phyloP scores from a whole-genome alignment of 1,140 invertebrate species.

The Bombus balteatus region DNA sequence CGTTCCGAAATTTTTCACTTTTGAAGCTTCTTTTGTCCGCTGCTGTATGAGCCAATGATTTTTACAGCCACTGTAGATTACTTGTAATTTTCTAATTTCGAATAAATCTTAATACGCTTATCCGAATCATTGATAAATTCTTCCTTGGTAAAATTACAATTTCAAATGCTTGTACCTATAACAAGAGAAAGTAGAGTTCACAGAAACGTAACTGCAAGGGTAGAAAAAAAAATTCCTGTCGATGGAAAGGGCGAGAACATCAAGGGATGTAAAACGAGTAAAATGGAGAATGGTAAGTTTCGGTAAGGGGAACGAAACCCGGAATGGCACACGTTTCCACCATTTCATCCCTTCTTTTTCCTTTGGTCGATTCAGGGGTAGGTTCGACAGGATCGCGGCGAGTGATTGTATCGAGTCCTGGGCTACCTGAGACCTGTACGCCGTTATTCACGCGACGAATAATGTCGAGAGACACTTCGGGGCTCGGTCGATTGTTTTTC shows the following conservation, averaged over 20 bases:
- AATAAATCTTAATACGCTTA: background rate
- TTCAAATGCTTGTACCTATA: background rate
- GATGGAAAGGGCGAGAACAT: background rate
- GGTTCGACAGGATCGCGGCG: constrained; percentile 14
- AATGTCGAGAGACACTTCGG: constrained; percentile 34
- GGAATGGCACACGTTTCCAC: background rate
- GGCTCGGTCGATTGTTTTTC: constrained; percentile 47
- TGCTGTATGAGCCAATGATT: too few relatives aligned
- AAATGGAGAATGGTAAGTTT: background rate
- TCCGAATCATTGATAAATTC: background rate
- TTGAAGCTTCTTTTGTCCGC: too few relatives aligned
- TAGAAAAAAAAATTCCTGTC: too few relatives aligned
- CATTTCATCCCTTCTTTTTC: background rate
- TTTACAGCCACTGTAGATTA: too few relatives aligned
- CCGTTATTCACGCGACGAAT: background rate
- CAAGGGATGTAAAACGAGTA: background rate
- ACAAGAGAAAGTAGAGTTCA: background rate
- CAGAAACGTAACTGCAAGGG: background rate
- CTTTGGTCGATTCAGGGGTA: background rate
- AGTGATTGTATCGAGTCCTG: constrained; percentile 36
- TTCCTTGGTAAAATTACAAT: background rate
- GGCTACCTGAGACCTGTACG: background rate
- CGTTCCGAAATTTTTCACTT: too few relatives aligned
- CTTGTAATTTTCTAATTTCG: too few relatives aligned
- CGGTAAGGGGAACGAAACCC: background rate